Evolutionary conservation across 2,888 invertebrate genomes (phyloP), one percentile per base, ranked within the genome.

Genomic region (Macropis europaea): DNA sequence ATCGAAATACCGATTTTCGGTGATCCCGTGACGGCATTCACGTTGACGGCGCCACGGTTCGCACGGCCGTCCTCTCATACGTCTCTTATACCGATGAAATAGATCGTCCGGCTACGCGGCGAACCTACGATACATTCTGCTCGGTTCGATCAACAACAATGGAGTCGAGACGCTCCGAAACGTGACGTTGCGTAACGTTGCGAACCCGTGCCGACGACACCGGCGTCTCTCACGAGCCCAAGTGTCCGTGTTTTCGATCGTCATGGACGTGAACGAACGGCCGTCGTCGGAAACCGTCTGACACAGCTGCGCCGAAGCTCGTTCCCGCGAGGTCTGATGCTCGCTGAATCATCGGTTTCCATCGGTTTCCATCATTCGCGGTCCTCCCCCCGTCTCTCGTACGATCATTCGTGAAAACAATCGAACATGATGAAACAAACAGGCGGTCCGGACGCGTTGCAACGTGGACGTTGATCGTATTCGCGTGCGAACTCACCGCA

Each of bases 111-210:
- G 30, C 13, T 42, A 11, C 9, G 0, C 32, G 15, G 19, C 5
- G 7, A 53, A 43, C 22, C 7, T 36, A 6, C 42, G 13, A 38
- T 72, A 64, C 38, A 64, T 63, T 54, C 73, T 50, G 73, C 54
- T 52, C 72, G 50, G 59, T 73, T 72, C 38, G 30, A 72, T 66
- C 64, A 72, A n/a, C 36, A 72, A 66, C 57, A 73, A 73, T 66
- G 73, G 66, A 54, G 61, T 52, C 24, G 28, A 42, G 36, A 73
- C 53, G 52, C 42, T 67, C 40, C 15, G 48, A 57, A 40, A 62
- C 52, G 69, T 77, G 77, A 73, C 77, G 73, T 77, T 66, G 53
- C 38, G 40, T 63, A 64, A 74, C 57, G 47, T 73, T 19, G 68
- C n/a, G 32, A 38, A 42, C 50, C 26, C 66, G 69, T 68, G n/a